Conservation (phyloP, 1,140 invertebrate genomes). For the Batillaria attramentaria region DNA sequence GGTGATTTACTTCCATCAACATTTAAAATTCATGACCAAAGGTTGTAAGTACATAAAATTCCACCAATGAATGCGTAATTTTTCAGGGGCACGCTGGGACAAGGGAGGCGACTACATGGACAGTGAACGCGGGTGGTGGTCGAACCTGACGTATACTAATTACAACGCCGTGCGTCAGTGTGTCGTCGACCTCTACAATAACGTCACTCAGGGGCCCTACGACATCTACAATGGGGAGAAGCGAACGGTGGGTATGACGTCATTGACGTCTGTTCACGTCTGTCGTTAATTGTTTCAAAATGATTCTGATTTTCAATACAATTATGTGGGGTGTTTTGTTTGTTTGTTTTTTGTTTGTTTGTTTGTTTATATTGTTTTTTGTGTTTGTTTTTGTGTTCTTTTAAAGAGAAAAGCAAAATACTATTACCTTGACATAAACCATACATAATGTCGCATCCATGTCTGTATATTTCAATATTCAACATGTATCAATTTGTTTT, state of each 20-base stretch:
- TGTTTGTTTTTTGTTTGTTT: too few relatives aligned
- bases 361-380: too few relatives aligned
- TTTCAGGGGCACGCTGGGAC: slow-evolving; percentile 23
- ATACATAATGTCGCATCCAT: too few relatives aligned
- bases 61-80: neutral
- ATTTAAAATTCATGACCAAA: neutral
- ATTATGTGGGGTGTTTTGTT: too few relatives aligned
- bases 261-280: too few relatives aligned
- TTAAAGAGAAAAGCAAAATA: too few relatives aligned
- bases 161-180: slow-evolving; percentile 29
- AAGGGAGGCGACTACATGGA: slow-evolving; percentile 25
- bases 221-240: neutral
- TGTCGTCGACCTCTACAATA: slow-evolving; percentile 34
- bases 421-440: too few relatives aligned
- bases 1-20: neutral
- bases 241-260: neutral
- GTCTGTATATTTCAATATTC: too few relatives aligned
- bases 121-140: slow-evolving; percentile 31
- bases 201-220: slow-evolving; percentile 39
- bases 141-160: slow-evolving; percentile 15
- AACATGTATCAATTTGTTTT: too few relatives aligned
- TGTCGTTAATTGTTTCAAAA: too few relatives aligned
- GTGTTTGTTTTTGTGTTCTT: too few relatives aligned
- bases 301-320: too few relatives aligned
- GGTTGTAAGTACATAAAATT: neutral